These are phyloP conservation scores for Phlogophora meticulosa DNA, from an alignment of 2,888 invertebrate species.

Conservation along the genomic window DNA sequence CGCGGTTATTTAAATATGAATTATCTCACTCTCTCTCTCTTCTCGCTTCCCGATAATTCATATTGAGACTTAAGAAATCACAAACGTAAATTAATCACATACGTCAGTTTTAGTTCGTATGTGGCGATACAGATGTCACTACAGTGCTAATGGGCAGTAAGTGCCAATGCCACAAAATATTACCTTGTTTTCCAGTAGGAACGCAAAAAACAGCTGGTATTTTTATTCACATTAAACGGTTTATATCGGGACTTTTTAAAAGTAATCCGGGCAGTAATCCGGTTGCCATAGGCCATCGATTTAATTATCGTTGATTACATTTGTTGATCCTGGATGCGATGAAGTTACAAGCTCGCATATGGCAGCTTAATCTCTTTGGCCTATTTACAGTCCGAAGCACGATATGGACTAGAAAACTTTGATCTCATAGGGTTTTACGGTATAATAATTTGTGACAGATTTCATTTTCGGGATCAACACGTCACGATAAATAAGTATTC, in stretches of 20 bases:
- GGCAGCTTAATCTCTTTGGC: conserved; percentile 36
- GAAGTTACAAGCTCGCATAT: conserved; percentile 37
- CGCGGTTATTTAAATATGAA: too few species aligned
- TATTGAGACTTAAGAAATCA: too few species aligned
- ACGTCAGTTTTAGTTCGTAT: too few species aligned
- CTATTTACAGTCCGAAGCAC: conserved; percentile 17
- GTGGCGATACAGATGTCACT: too few species aligned
- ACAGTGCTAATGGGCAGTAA: too few species aligned
- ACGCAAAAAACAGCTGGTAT: conserved; percentile 9
- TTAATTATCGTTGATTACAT: conserved; percentile 56
- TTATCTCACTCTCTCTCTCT: too few species aligned
- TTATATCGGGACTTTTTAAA: conserved; percentile 8
- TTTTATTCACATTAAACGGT: conserved; percentile 38
- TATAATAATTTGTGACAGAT: not conserved
- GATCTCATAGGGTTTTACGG: not conserved
- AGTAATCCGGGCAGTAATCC: conserved; percentile 29
- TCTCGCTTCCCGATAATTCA: too few species aligned
- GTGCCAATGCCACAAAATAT: too few species aligned
- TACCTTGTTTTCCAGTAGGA: not conserved
- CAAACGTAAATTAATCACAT: too few species aligned
- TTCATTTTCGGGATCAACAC: not conserved
- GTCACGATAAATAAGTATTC: not conserved
- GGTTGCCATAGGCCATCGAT: conserved; percentile 40
- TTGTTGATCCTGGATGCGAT: conserved; percentile 51
- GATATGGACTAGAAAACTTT: conserved; percentile 2